Evolutionary conservation across 2,113 vertebrate genomes (phyloP).

Genomic region (Scomber colias): DNA sequence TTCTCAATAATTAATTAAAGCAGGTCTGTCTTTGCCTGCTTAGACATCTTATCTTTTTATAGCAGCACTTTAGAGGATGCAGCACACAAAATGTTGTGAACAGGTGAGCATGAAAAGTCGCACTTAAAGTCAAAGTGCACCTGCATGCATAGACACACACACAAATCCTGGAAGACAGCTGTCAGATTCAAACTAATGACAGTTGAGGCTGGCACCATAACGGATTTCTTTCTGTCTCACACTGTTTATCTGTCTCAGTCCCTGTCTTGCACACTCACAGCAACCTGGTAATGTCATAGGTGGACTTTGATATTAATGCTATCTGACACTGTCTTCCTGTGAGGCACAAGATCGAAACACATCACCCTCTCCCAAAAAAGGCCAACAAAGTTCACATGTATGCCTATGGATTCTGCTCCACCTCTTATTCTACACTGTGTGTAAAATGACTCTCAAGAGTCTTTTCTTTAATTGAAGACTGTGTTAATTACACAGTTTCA

Average conservation of each 20-base stretch:
- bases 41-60: not conserved
- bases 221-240: constrained; percentile 32
- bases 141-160: not conserved
- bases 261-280: constrained; percentile 9
- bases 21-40: not conserved
- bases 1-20: constrained; percentile 36
- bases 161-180: constrained; percentile 16
- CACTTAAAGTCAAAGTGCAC: not conserved
- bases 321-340: constrained; percentile 27
- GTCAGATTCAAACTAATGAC: constrained; percentile 49
- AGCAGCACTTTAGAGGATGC: not conserved
- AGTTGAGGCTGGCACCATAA: constrained; percentile 18
- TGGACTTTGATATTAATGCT: constrained; percentile 13
- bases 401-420: not conserved
- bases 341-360: not conserved
- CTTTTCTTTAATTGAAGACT: constrained; percentile 30
- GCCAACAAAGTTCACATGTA: not conserved
- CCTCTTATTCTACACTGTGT: constrained; percentile 21
- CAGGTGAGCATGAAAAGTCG: not conserved
- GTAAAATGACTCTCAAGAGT: constrained; percentile 13
- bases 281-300: not conserved
- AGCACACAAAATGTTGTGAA: not conserved
- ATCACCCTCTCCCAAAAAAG: not conserved
- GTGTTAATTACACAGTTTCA: constrained; percentile 54
- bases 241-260: not conserved